Conservation (phyloP, 2,888 invertebrate species). For the Eledone cirrhosa region DNA sequence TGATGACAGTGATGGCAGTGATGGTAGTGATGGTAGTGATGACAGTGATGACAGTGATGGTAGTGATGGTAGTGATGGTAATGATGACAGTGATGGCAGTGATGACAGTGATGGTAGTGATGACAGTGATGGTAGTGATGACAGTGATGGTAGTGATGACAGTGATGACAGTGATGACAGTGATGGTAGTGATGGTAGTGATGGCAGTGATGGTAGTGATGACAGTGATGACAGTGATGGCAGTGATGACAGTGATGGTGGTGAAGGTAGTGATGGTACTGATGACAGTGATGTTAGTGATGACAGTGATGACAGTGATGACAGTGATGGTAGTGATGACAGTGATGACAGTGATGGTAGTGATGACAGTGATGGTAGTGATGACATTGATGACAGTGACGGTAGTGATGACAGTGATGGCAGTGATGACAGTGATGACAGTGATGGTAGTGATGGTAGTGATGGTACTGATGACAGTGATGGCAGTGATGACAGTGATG, state of each 20-base stretch:
- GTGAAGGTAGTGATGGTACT: constrained; percentile 15
- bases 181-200: constrained; percentile 8
- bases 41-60: neutral
- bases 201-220: neutral
- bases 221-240: neutral
- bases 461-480: neutral
- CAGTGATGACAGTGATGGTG: neutral
- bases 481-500: constrained; percentile 1
- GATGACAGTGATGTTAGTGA: too few species aligned
- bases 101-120: neutral
- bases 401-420: too few species aligned
- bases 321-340: neutral
- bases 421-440: neutral
- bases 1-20: constrained; percentile 3
- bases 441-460: constrained; percentile 16
- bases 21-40: constrained; percentile 3
- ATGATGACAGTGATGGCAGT: constrained; percentile 3
- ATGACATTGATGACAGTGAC: too few species aligned
- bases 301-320: neutral
- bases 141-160: constrained; percentile 3
- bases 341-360: neutral
- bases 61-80: neutral
- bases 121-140: neutral
- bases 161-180: neutral
- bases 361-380: too few species aligned